These are phyloP conservation scores for Drosophila insularis DNA, from an alignment of 1,140 invertebrate species.

Conservation along the genomic window DNA sequence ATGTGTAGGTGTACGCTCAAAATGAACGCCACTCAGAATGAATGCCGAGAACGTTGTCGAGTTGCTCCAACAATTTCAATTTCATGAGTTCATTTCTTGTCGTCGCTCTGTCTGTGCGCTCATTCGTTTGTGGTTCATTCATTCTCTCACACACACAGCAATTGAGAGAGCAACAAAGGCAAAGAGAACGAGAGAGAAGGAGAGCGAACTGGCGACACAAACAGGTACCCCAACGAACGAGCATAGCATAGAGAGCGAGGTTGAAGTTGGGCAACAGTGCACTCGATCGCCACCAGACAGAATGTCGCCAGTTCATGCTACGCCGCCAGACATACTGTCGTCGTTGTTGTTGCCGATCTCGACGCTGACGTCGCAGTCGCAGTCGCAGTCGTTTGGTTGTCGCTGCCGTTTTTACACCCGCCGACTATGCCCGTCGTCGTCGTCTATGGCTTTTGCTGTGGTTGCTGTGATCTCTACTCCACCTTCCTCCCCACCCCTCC, in stretches of 20 bases:
- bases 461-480: constrained; percentile 19
- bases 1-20: constrained; percentile 1
- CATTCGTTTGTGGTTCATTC: constrained; percentile 37
- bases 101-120: constrained; percentile 62
- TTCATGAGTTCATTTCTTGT: constrained; percentile 54
- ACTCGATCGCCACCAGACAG: constrained; percentile 90
- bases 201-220: constrained; percentile 31
- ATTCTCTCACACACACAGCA: constrained; percentile 17
- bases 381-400: constrained; percentile 11
- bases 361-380: constrained; percentile 10
- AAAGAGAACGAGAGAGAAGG: not conserved
- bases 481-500: not conserved
- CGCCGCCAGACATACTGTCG: constrained; percentile 88
- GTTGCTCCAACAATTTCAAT: constrained; percentile 25
- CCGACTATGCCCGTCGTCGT: constrained; percentile 3
- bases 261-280: constrained; percentile 87
- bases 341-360: constrained; percentile 60
- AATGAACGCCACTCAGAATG: constrained; percentile 19
- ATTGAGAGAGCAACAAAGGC: not conserved
- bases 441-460: constrained; percentile 13
- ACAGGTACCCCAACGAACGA: constrained; percentile 54
- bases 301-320: constrained; percentile 90
- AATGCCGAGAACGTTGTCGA: not conserved
- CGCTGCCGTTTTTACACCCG: constrained; percentile 4
- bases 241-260: constrained; percentile 36